Percentiles rank a stretch among this genome's conserved stretches.
phyloP scores from a whole-genome alignment of 35 echinoderm and acorn worm genomes.

The Lytechinus variegatus region DNA sequence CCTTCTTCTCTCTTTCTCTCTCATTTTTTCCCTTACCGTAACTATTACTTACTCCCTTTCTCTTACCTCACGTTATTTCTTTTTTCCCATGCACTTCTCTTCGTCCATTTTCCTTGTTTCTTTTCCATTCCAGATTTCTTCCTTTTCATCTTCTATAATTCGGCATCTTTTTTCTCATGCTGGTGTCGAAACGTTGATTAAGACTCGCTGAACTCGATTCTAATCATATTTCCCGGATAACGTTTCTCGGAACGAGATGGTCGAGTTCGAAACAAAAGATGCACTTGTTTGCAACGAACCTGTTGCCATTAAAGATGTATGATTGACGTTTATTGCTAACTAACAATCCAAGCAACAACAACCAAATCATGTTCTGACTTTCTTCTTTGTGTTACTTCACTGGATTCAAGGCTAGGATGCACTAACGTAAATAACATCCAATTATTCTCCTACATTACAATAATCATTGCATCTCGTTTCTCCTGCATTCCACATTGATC shows the following conservation, averaged over 20 bases:
- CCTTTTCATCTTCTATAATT: not conserved
- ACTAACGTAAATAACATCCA: slow-evolving; percentile 4
- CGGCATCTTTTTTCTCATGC: not conserved
- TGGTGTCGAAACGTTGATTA: slow-evolving; percentile 30
- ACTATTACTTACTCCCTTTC: not conserved
- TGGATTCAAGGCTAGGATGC: not conserved
- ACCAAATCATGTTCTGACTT: not conserved
- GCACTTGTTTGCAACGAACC: slow-evolving; percentile 23
- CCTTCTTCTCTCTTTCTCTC: too few species aligned
- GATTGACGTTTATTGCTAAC: slow-evolving; percentile 38
- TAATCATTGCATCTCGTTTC: not conserved
- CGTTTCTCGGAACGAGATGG: not conserved
- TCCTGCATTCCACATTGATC: not conserved
- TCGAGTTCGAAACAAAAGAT: slow-evolving; percentile 41
- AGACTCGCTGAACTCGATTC: slow-evolving; percentile 31
- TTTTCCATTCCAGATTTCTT: not conserved
- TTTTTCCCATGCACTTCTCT: not conserved
- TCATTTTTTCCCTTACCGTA: too few species aligned
- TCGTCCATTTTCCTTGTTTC: too few species aligned
- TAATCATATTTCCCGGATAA: slow-evolving; percentile 45
- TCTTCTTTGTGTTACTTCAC: not conserved
- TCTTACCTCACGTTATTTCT: not conserved
- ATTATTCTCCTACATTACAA: slow-evolving; percentile 27
- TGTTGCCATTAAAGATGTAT: not conserved
- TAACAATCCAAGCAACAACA: slow-evolving; percentile 8